Evolutionary conservation across 2,113 vertebrate genomes (phyloP).

Genomic region (Collichthys lucidus): DNA sequence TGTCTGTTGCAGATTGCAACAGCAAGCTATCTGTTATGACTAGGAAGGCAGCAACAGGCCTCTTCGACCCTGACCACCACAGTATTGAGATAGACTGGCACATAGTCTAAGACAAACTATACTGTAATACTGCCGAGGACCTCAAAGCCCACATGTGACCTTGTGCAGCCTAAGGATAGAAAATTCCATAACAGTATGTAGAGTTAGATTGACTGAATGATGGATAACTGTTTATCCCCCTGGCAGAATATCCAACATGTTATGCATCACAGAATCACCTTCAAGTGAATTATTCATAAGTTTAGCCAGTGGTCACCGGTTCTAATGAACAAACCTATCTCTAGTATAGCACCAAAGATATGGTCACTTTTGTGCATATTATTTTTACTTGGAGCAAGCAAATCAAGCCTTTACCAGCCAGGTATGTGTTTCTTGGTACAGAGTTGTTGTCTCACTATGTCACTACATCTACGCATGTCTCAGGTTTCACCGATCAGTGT

Average conservation of each 20-base stretch:
- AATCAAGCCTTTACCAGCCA: neutral
- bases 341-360: neutral
- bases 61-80: no score
- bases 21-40: no score
- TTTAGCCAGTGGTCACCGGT: neutral
- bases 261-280: neutral
- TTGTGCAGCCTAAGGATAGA: no score
- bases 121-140: no score
- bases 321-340: neutral
- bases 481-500: conserved; percentile 17
- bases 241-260: neutral
- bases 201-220: neutral
- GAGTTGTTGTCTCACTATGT: neutral
- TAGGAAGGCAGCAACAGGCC: no score
- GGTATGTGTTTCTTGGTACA: neutral
- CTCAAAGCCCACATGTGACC: no score
- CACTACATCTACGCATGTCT: neutral
- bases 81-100: no score
- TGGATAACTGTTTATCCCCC: neutral
- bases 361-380: no score
- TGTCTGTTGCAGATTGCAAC: no score
- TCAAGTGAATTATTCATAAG: neutral
- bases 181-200: no score
- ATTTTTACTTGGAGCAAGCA: neutral
- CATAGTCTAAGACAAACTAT: no score